Evolutionary conservation across 1,140 invertebrate genomes (phyloP), one percentile per base, ranked within the genome.

Genomic region (Eurosta solidaginis): DNA sequence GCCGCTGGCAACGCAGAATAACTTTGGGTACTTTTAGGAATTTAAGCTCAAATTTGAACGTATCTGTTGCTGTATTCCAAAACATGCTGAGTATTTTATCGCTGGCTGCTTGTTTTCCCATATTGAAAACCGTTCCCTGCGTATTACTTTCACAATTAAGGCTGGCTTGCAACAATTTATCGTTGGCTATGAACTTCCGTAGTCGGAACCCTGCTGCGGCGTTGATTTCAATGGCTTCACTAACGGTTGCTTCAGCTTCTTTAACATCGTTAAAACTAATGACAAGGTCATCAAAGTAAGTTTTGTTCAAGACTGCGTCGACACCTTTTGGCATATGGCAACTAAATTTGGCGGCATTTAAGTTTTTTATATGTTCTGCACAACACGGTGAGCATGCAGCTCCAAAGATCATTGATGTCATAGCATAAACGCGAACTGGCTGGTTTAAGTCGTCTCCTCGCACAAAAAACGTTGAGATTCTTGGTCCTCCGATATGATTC

Each of bases 241-340:
- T 14, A 7, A 81, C 79, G 9, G 82, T 14, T 27, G 36, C 14
- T 9, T 25, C 77, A 0, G 82, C 81, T 29, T 82, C 81, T 2
- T 77, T 74, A 7, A 40, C 74, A 0, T 77, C 74, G 22, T 80
- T n/a, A n/a, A n/a, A n/a, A n/a, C 81, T 82, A 74, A 83, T 79
- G 5, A 88, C 77, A 76, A 81, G 86, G 68, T 88, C 88, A 33
- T 88, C 87, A 81, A 88, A 87, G 73, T 87, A 89, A 78, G 83
- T 83, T 50, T 83, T 81, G 3, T 83, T 74, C 1, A 79, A 22
- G 7, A 88, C 83, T 1, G 81, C 84, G 0, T 81, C 27, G 1
- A 81, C 85, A 0, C 85, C 84, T 6, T 52, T n/a, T 0, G 83
- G 85, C 42, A 79, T 79, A 2, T 45, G 7, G 4, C 14, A 63